A percentile compares a stretch with the other conserved stretches of the same genome.
These are phyloP conservation scores for Podilymbus podiceps DNA, from an alignment of 2,113 vertebrate species.

Conservation along the genomic window DNA sequence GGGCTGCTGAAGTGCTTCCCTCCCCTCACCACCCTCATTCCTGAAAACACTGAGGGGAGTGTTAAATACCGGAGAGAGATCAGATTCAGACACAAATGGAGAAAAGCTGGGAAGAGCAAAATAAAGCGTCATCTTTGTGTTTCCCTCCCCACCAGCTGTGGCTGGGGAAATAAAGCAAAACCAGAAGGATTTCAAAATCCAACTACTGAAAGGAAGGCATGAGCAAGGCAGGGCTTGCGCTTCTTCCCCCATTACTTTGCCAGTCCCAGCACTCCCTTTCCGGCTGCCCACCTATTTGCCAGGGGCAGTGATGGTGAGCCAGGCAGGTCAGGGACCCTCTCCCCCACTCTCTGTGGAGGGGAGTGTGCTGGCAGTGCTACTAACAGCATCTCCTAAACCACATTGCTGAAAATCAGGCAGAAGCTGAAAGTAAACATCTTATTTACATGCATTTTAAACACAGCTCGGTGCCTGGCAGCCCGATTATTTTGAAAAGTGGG, in stretches of 20 bases:
- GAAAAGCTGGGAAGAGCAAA: conserved; percentile 5
- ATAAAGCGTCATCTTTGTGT: background rate
- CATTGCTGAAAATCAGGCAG: background rate
- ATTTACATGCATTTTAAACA: conserved; percentile 25
- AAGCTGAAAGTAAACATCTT: conserved; percentile 4
- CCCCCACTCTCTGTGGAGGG: background rate
- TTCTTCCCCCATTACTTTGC: background rate
- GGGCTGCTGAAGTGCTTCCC: background rate
- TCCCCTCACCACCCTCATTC: background rate
- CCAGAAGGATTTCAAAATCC: background rate
- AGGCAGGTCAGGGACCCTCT: background rate
- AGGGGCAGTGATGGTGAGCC: rapidly evolving
- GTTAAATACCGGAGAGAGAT: background rate
- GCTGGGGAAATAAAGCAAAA: background rate
- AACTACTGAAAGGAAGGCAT: background rate
- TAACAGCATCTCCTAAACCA: background rate
- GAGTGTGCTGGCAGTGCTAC: background rate
- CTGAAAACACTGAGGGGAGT: background rate
- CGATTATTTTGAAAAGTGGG: conserved; percentile 65
- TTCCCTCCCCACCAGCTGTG: background rate
- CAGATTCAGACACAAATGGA: background rate
- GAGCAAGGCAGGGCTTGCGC: background rate
- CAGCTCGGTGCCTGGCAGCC: background rate
- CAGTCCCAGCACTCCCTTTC: background rate
- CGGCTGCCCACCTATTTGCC: background rate